Conservation (phyloP, 2,797 vertebrate genomes). For the Leptatherina wallacei region DNA sequence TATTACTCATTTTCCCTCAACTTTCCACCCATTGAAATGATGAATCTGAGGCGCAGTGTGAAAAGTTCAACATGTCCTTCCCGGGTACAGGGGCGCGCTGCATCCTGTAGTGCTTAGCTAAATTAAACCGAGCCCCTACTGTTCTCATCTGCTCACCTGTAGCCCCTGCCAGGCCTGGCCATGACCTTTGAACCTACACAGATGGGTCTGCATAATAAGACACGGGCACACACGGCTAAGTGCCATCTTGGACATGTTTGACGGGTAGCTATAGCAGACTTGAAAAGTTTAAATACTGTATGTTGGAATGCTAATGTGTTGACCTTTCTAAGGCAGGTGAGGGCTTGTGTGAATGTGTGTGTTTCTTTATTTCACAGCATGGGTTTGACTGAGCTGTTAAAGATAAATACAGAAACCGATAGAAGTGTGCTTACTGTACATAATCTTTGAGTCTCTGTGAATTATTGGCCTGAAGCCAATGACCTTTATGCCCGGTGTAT, state of each 20-base stretch:
- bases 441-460: slow-evolving; percentile 57
- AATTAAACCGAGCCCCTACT: slow-evolving; percentile 90
- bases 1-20: slow-evolving; percentile 57
- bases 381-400: slow-evolving; percentile 65
- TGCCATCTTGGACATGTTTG: slow-evolving; percentile 73
- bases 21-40: slow-evolving; percentile 55
- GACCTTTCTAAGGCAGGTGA: slow-evolving; percentile 68
- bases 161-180: slow-evolving; percentile 79
- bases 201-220: slow-evolving; percentile 86
- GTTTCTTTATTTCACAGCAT: slow-evolving; percentile 52
- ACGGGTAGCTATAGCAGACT: slow-evolving; percentile 56
- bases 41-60: slow-evolving; percentile 71
- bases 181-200: slow-evolving; percentile 85
- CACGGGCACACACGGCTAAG: slow-evolving; percentile 71
- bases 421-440: slow-evolving; percentile 51
- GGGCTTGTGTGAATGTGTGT: slow-evolving; percentile 50
- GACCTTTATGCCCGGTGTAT: slow-evolving; percentile 69
- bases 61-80: slow-evolving; percentile 82
- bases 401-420: slow-evolving; percentile 61
- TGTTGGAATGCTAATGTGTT: slow-evolving; percentile 60
- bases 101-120: slow-evolving; percentile 82
- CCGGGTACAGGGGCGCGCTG: slow-evolving; percentile 57
- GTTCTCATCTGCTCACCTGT: slow-evolving; percentile 84
- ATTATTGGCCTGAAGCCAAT: slow-evolving; percentile 65
- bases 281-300: slow-evolving; percentile 53